Evolutionary conservation across 1,140 invertebrate species (phyloP).

Genomic region (Dendrolimus kikuchii): DNA sequence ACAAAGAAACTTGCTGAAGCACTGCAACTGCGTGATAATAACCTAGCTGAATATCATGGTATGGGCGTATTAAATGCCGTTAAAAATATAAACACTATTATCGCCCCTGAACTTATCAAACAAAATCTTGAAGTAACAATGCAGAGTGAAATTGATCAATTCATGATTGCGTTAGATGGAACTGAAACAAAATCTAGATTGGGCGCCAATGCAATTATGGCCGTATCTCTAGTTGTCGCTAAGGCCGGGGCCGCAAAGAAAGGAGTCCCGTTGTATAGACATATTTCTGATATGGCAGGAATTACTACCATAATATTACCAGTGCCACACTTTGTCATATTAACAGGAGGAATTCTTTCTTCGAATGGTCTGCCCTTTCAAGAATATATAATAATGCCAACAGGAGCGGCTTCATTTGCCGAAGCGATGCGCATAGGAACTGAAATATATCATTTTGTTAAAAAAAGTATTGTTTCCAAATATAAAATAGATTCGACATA

Average conservation of each 20-base stretch:
- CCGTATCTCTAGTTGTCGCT: constrained; percentile 93
- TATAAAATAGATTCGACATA: constrained; percentile 93
- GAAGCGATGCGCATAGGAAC: constrained; percentile 98
- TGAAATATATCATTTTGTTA: constrained; percentile 96
- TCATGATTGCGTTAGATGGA: constrained; percentile 93
- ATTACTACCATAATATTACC: constrained; percentile 92
- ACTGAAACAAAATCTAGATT: constrained; percentile 95
- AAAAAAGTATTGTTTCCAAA: constrained; percentile 91
- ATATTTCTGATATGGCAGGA: constrained; percentile 94
- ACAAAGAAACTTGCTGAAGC: constrained; percentile 95
- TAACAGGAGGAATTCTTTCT: constrained; percentile 97
- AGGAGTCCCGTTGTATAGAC: constrained; percentile 86
- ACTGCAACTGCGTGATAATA: constrained; percentile 92
- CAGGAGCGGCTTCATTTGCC: constrained; percentile 89
- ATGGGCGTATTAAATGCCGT: constrained; percentile 94
- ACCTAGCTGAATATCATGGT: constrained; percentile 89
- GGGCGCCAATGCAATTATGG: constrained; percentile 97
- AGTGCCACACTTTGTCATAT: constrained; percentile 97
- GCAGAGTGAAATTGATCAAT: constrained; percentile 92
- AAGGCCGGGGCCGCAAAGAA: constrained; percentile 97
- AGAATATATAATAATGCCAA: constrained; percentile 94
- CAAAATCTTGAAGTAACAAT: constrained; percentile 88
- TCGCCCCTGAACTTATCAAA: constrained; percentile 90
- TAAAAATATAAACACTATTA: constrained; percentile 89
- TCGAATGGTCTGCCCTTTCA: constrained; percentile 99